Base-by-base conservation (phyloP, 2,888 invertebrate genomes). In the Drepanosiphum platanoidis region DNA sequence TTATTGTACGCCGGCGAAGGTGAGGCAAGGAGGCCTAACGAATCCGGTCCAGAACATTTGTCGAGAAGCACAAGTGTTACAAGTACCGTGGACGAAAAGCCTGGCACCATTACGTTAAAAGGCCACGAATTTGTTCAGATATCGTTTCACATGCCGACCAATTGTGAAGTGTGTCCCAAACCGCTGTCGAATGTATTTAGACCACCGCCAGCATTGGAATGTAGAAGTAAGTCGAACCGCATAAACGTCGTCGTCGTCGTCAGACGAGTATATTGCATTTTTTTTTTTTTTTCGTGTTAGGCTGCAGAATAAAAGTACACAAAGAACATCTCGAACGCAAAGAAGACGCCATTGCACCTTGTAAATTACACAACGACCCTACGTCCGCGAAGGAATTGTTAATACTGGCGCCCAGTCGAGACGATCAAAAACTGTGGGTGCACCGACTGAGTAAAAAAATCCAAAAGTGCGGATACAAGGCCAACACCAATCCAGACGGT, bases 161-260 rank as follows among this genome's bases (percentile, higher is more conserved):
- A 96, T 88, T 99, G 99, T 91, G 99, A 99, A 92, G 95, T 97
- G 88, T 99, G 99, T 92, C 94, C 97, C 87, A 97, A 97, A 89
- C 97, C 97, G 88, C 92, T 99, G 88, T 99, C 97, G 96, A 95
- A 98, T 91, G 95, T 99, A 94, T 95, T 99, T 91, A 94, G 97
- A 89, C 99, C 99, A 88, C 98, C 99, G 87, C 96, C 97, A 88
- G 99, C 99, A 87, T 93, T 97, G 89, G 99, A 99, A 92, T 99
- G 99, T 91, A 93, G 96, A 92, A 93, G 98, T 96, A 87, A 87
- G 88, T 87, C 64, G 11, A 22, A 30, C 11, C 30, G 30, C 13
- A 30, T 64, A 78, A 11, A 13, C 22, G 22, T 52, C 22, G 52
- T 18, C 5, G n/a, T n/a, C n/a, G n/a, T n/a, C n/a, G n/a, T n/a